phyloP scores from a whole-genome alignment of 2,113 vertebrate species.

The Paramormyrops kingsleyae region DNA sequence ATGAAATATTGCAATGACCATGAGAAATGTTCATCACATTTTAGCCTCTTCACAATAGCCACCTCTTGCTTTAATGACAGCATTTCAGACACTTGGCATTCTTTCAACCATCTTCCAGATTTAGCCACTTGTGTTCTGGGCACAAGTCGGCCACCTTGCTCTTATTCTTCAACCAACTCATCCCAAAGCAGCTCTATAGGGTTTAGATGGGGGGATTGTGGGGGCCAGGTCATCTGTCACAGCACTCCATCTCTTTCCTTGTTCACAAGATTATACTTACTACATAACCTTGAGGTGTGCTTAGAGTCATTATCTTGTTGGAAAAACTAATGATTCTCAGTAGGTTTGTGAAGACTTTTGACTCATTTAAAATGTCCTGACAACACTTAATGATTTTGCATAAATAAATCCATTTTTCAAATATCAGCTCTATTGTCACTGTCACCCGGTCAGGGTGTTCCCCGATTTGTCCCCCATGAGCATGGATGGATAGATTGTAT shows the following conservation, averaged over 20 bases:
- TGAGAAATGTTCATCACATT: background rate
- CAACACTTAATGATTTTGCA: background rate
- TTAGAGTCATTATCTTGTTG: background rate
- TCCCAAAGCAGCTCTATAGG: background rate
- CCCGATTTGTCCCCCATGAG: background rate
- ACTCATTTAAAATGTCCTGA: background rate
- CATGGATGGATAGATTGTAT: background rate
- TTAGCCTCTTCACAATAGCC: background rate
- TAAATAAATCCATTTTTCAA: background rate
- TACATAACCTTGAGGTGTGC: background rate
- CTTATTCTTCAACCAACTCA: background rate
- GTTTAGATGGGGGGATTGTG: background rate
- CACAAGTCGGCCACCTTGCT: background rate
- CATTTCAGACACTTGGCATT: background rate
- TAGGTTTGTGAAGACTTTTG: background rate
- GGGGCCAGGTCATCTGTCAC: background rate
- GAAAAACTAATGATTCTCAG: background rate
- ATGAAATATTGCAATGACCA: background rate
- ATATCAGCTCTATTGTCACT: background rate
- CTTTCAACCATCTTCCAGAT: background rate
- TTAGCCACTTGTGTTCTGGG: background rate
- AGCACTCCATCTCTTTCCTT: background rate
- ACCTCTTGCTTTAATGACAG: background rate
- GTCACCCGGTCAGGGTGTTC: background rate
- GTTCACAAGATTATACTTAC: background rate